phyloP scores from a whole-genome alignment of 2,113 vertebrate genomes.

The Anser brachyrhynchus region DNA sequence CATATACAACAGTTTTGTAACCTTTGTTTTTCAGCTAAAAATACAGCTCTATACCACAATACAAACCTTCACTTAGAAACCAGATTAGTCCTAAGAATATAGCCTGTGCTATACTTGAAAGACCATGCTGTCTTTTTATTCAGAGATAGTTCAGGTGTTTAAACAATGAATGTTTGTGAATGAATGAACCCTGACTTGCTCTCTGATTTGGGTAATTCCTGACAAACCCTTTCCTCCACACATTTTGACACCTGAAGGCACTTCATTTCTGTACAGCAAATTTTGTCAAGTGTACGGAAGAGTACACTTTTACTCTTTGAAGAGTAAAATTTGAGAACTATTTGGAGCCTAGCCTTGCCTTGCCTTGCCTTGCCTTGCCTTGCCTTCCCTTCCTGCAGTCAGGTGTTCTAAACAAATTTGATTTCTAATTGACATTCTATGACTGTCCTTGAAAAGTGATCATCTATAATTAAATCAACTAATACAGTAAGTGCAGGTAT shows the following conservation, averaged over 20 bases:
- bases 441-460: neutral
- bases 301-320: too few relatives aligned
- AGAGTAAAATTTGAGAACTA: neutral
- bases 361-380: too few relatives aligned
- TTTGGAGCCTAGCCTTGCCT: neutral
- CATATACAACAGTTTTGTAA: neutral
- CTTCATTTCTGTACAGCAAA: neutral
- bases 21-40: neutral
- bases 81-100: neutral
- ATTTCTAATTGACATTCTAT: neutral
- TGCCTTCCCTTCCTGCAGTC: neutral
- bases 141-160: neutral
- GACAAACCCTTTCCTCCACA: neutral
- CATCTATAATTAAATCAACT: slow-evolving; percentile 24
- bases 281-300: neutral
- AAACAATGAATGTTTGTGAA: neutral
- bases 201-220: neutral
- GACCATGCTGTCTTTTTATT: neutral
- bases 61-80: neutral
- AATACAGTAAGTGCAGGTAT: neutral
- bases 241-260: neutral
- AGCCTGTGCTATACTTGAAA: neutral
- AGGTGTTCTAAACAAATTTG: neutral
- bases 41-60: neutral
- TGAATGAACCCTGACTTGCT: neutral